Percentiles rank a stretch among this genome's conserved stretches.
Evolutionary conservation across 2,797 vertebrate genomes (phyloP).

Genomic region (Leptoclinus maculatus): DNA sequence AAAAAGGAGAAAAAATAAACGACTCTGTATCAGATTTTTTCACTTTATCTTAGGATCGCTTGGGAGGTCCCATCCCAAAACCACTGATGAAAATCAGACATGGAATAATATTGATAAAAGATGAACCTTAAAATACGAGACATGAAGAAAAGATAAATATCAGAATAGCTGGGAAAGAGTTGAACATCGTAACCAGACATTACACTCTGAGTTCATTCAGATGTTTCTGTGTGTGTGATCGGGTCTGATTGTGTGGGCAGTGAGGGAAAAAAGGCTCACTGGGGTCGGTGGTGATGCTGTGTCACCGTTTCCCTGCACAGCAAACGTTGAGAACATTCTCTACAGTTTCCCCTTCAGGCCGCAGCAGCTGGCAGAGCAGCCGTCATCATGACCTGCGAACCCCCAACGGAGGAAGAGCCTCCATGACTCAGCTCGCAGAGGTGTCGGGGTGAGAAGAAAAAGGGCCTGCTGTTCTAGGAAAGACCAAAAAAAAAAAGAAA

Average conservation of each 20-base stretch:
- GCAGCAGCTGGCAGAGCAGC: conserved; percentile 61
- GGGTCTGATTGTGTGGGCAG: conserved; percentile 22
- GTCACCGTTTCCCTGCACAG: conserved; percentile 63
- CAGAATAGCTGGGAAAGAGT: background rate
- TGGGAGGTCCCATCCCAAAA: conserved; percentile 13
- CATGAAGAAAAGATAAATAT: background rate
- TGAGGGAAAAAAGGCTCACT: conserved; percentile 44
- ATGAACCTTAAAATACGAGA: background rate
- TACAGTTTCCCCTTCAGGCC: conserved; percentile 41
- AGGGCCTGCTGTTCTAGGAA: conserved; percentile 57
- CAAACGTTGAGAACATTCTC: conserved; percentile 54
- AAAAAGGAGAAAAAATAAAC: background rate
- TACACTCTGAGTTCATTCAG: conserved; percentile 39
- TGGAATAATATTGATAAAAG: conserved; percentile 1
- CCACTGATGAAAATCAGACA: conserved; percentile 14
- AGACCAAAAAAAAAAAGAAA: conserved; percentile 9
- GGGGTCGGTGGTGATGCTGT: conserved; percentile 45
- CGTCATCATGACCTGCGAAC: conserved; percentile 58
- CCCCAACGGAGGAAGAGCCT: conserved; percentile 49
- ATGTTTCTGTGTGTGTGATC: conserved; percentile 47
- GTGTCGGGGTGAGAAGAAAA: conserved; percentile 34
- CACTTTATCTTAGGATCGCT: background rate
- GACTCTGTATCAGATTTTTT: background rate
- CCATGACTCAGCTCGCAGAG: conserved; percentile 72
- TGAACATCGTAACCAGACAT: conserved; percentile 7